Evolutionary conservation across 1,140 invertebrate genomes (phyloP).

Genomic region (Drosophila ficusphila): DNA sequence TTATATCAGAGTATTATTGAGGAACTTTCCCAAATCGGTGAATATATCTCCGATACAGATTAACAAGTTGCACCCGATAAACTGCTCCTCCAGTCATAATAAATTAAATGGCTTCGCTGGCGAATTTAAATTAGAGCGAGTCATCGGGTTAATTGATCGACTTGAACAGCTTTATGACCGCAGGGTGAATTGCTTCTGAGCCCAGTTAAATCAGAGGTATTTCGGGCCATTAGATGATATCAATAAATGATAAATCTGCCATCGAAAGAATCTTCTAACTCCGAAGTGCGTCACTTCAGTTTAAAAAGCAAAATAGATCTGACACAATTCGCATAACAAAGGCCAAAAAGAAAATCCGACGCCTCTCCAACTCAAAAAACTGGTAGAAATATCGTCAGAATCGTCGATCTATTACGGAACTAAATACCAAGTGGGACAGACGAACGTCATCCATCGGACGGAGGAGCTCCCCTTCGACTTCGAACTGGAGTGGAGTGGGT

Average conservation of each 20-base stretch:
- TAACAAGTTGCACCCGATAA: slow-evolving; percentile 45
- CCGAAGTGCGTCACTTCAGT: slow-evolving; percentile 45
- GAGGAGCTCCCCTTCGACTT: slow-evolving; percentile 36
- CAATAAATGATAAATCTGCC: slow-evolving; percentile 28
- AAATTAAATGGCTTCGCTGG: slow-evolving; percentile 22
- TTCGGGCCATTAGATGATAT: slow-evolving; percentile 43
- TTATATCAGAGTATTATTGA: slow-evolving; percentile 15
- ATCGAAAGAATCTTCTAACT: too few relatives aligned
- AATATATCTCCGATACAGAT: slow-evolving; percentile 8
- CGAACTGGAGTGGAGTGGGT: slow-evolving; percentile 61
- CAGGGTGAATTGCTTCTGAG: neutral
- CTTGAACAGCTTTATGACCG: neutral
- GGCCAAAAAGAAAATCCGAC: slow-evolving; percentile 54
- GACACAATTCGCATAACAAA: slow-evolving; percentile 64
- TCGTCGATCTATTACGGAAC: slow-evolving; percentile 69
- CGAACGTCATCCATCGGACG: slow-evolving; percentile 61
- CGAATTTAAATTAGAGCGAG: slow-evolving; percentile 28
- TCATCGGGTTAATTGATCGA: slow-evolving; percentile 35
- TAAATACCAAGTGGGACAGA: slow-evolving; percentile 52
- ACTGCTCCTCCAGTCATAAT: slow-evolving; percentile 18
- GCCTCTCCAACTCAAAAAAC: slow-evolving; percentile 31
- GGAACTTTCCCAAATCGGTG: slow-evolving; percentile 27
- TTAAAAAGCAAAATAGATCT: slow-evolving; percentile 49
- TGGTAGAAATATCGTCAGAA: slow-evolving; percentile 69
- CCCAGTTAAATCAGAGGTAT: slow-evolving; percentile 18